These are phyloP conservation scores for Galago senegalensis DNA, from an alignment of 2,797 vertebrate species.

Conservation along the genomic window DNA sequence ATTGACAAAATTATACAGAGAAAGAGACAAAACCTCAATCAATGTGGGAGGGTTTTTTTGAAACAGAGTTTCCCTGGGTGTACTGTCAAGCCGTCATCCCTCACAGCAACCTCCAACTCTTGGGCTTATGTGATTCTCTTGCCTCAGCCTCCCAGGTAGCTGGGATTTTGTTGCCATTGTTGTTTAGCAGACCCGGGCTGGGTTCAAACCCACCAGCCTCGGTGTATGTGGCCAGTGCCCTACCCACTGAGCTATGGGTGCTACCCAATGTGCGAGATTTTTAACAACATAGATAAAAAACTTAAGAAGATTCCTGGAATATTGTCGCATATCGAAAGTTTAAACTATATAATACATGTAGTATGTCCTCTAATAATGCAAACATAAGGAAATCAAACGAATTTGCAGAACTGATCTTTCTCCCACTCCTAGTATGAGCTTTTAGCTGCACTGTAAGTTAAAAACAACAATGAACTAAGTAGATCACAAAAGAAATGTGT, in stretches of 20 bases:
- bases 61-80: too few species aligned
- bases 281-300: neutral
- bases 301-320: neutral
- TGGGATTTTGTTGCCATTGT: too few species aligned
- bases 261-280: neutral
- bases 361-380: neutral
- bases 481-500: neutral
- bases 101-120: too few species aligned
- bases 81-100: too few species aligned
- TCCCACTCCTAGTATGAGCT: neutral
- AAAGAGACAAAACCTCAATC: neutral
- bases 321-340: neutral
- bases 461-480: neutral
- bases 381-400: constrained; percentile 7
- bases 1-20: neutral
- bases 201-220: too few species aligned
- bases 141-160: too few species aligned
- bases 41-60: neutral
- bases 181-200: too few species aligned
- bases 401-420: neutral
- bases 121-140: too few species aligned
- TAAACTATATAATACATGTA: neutral
- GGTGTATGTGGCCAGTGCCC: too few species aligned
- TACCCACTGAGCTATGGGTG: too few species aligned
- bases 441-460: neutral